Percentiles rank a stretch among this genome's conserved stretches.
Conservation (phyloP, 2,113 vertebrate species). For the Gasterosteus nipponicus region DNA sequence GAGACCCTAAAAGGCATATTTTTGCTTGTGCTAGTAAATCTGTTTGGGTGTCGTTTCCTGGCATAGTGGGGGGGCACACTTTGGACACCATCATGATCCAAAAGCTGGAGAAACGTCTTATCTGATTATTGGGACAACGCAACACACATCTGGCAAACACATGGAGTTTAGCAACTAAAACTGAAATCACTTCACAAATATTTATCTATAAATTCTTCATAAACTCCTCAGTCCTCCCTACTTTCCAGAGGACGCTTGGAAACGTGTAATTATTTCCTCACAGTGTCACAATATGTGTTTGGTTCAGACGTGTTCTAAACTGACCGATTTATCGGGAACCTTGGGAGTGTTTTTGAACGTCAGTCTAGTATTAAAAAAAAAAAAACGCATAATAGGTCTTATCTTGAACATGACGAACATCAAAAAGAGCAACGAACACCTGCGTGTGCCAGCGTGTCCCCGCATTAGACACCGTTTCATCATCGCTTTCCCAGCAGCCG, state of each 20-base stretch:
- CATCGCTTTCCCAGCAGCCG: slow-evolving; percentile 11
- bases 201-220: not conserved
- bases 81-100: slow-evolving; percentile 10
- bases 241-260: not conserved
- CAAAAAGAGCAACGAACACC: slow-evolving; percentile 56
- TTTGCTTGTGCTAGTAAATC: slow-evolving; percentile 68
- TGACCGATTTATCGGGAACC: not conserved
- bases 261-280: not conserved
- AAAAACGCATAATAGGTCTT: not conserved
- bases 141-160: slow-evolving; percentile 47
- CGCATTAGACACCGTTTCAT: slow-evolving; percentile 33
- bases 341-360: not conserved
- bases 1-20: slow-evolving; percentile 48
- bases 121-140: slow-evolving; percentile 11
- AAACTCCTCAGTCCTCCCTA: not conserved
- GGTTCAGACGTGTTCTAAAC: not conserved
- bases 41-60: slow-evolving; percentile 55
- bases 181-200: slow-evolving; percentile 28
- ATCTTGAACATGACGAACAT: slow-evolving; percentile 15
- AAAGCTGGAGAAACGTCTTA: slow-evolving; percentile 19
- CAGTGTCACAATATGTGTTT: not conserved
- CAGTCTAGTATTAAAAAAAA: not conserved
- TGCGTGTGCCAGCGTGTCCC: slow-evolving; percentile 54
- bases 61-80: not conserved
- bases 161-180: slow-evolving; percentile 29